phyloP scores from a whole-genome alignment of 2,113 vertebrate species.

The Oncorhynchus gorbuscha region DNA sequence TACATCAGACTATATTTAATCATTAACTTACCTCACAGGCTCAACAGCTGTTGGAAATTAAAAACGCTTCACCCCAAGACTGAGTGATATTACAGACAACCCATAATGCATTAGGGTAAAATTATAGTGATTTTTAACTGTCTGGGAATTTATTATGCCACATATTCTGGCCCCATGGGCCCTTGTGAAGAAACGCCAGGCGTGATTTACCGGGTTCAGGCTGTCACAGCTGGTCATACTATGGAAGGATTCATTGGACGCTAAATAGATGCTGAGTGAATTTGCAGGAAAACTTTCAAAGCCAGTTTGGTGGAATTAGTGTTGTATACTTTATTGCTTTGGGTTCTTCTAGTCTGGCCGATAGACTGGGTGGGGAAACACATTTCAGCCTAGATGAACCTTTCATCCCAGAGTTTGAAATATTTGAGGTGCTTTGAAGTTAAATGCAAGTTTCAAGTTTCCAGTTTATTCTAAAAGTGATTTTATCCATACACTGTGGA shows the following conservation, averaged over 20 bases:
- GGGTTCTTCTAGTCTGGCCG: constrained; percentile 35
- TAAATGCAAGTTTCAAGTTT: neutral
- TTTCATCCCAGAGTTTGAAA: constrained; percentile 4
- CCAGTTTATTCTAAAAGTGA: too few species aligned
- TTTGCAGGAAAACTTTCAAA: constrained; percentile 80
- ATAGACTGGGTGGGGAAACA: constrained; percentile 27
- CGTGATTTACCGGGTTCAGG: constrained; percentile 88
- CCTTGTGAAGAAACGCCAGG: constrained; percentile 88
- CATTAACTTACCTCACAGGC: constrained; percentile 97
- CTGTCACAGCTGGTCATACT: constrained; percentile 80
- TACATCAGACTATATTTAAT: constrained; percentile 99
- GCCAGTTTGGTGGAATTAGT: constrained; percentile 79
- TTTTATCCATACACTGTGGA: too few species aligned
- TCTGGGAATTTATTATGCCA: constrained; percentile 96
- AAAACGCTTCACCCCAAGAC: constrained; percentile 94
- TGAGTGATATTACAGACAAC: constrained; percentile 99
- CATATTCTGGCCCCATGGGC: constrained; percentile 91
- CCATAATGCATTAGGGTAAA: constrained; percentile 99
- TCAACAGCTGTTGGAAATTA: constrained; percentile 99
- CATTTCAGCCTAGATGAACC: neutral
- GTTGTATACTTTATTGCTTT: constrained; percentile 76
- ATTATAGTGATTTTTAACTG: constrained; percentile 99
- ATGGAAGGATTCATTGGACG: constrained; percentile 89
- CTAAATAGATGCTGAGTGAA: constrained; percentile 86
- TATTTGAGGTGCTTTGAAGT: neutral